Percentiles rank a stretch among this genome's conserved stretches.
Conservation (phyloP, 2,888 invertebrate species). For the Eristalis tenax region DNA sequence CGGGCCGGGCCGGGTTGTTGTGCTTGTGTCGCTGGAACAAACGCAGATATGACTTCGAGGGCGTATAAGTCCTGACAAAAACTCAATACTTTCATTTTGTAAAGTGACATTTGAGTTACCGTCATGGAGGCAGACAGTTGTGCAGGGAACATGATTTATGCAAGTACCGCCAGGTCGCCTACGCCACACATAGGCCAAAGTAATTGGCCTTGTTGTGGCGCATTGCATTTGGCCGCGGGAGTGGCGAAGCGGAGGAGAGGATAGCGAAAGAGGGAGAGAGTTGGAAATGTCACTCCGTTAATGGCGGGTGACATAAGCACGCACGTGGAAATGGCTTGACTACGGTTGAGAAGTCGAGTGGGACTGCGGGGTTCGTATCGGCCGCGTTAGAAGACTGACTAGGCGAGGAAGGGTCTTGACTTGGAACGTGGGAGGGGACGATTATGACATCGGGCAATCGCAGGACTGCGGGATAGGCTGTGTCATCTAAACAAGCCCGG, state of each 20-base stretch:
- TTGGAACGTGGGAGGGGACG: background rate
- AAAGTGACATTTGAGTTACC: slow-evolving; percentile 64
- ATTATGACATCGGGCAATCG: too few species aligned
- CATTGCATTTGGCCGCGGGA: slow-evolving; percentile 1
- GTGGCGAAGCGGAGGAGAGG: background rate
- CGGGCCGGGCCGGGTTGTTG: slow-evolving; percentile 39
- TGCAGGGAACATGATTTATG: slow-evolving; percentile 42
- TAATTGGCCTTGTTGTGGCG: slow-evolving; percentile 40
- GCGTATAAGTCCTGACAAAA: slow-evolving; percentile 44
- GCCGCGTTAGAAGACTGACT: too few species aligned
- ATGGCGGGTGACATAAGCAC: slow-evolving; percentile 45
- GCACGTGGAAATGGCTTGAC: background rate
- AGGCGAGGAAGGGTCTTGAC: too few species aligned
- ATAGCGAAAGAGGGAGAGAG: background rate
- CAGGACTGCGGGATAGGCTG: too few species aligned
- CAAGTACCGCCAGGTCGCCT: slow-evolving; percentile 41
- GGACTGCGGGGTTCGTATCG: too few species aligned
- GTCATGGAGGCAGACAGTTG: slow-evolving; percentile 1
- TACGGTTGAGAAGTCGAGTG: background rate
- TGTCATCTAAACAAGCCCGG: too few species aligned
- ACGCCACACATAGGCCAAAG: slow-evolving; percentile 20
- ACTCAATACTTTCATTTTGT: slow-evolving; percentile 50
- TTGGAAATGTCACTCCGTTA: slow-evolving; percentile 48
- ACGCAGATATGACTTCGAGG: slow-evolving; percentile 38
- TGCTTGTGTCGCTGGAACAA: slow-evolving; percentile 16